A percentile compares a stretch with the other conserved stretches of the same genome.
These are phyloP conservation scores for Steinernema hermaphroditum DNA, from an alignment of 2,888 invertebrate genomes.

Conservation along the genomic window DNA sequence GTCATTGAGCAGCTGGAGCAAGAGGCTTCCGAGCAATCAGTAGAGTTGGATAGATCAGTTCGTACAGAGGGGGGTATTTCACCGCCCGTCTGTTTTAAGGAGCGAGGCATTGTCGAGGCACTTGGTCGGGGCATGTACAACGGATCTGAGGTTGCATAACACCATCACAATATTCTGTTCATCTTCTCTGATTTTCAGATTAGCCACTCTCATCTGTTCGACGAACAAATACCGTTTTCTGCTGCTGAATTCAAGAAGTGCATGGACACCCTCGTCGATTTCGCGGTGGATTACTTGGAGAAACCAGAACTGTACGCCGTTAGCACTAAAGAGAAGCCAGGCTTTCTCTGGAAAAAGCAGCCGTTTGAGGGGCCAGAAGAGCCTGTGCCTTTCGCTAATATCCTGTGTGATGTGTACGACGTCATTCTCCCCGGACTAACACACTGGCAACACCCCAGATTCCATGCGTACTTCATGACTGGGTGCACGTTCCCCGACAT, in stretches of 20 bases:
- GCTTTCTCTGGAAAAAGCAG: background rate
- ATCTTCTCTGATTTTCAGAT: background rate
- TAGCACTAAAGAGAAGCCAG: background rate
- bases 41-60: background rate
- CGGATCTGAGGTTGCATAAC: background rate
- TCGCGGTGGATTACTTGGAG: background rate
- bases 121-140: background rate
- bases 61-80: background rate
- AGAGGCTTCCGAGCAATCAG: background rate
- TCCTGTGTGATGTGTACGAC: background rate
- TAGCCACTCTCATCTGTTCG: background rate
- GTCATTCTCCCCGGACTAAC: background rate
- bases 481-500: slow-evolving; percentile 88
- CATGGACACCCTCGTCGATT: background rate
- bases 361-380: background rate
- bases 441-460: too few species aligned
- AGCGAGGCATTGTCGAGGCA: background rate
- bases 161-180: background rate
- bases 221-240: background rate
- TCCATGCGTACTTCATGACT: too few species aligned
- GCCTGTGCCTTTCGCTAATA: background rate
- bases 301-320: background rate
- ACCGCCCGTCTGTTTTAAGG: background rate
- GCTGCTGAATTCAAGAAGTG: background rate
- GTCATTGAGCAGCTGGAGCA: background rate